These are phyloP conservation scores for Noctua comes DNA, from an alignment of 2,888 invertebrate species.

Conservation along the genomic window DNA sequence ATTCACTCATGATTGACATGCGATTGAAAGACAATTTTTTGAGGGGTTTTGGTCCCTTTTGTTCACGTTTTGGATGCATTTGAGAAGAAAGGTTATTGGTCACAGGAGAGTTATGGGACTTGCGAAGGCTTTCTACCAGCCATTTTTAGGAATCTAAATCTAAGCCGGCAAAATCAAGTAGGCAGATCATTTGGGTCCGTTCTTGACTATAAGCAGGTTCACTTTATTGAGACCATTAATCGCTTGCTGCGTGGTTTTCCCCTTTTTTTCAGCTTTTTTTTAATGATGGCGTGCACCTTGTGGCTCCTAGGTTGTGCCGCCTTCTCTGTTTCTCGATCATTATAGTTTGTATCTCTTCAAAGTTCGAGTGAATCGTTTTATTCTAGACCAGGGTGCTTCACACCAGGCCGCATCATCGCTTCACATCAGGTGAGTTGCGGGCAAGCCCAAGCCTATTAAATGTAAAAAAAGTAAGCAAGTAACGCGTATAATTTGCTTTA, in stretches of 20 bases:
- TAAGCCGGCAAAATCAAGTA: too few species aligned
- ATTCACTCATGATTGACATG: conserved; percentile 50
- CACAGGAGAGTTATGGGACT: neutral
- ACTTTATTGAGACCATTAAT: neutral
- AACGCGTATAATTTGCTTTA: neutral
- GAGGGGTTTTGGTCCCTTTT: neutral
- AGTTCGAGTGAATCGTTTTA: too few species aligned
- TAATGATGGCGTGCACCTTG: neutral
- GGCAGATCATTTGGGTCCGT: neutral
- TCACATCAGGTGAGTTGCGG: too few species aligned
- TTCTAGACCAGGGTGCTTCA: too few species aligned
- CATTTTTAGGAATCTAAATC: neutral
- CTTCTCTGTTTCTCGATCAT: too few species aligned
- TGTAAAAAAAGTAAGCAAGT: neutral
- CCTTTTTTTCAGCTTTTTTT: neutral
- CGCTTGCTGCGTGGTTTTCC: neutral
- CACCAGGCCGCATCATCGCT: too few species aligned
- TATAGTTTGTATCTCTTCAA: too few species aligned
- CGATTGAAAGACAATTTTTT: conserved; percentile 45
- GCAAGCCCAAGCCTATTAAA: too few species aligned
- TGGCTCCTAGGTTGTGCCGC: neutral
- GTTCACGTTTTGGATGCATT: neutral
- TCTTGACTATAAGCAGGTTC: neutral
- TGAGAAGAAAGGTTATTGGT: neutral
- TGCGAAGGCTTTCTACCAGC: neutral